A percentile compares a stretch with the other conserved stretches of the same genome.
These are phyloP conservation scores for Drosophila nebulosa DNA, from an alignment of 1,140 invertebrate species.

Conservation along the genomic window DNA sequence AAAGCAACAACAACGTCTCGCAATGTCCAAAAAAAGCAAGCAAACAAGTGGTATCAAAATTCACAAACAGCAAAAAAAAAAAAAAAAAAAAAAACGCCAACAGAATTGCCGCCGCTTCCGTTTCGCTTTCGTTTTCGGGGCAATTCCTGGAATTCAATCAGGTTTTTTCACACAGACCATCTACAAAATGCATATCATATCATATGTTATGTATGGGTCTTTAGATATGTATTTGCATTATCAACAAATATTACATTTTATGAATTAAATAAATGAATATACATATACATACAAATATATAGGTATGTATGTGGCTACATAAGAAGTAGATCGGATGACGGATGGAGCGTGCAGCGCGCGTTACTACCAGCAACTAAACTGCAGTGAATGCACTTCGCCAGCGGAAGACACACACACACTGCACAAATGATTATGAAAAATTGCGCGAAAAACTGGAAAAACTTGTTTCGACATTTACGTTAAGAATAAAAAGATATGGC, in stretches of 20 bases:
- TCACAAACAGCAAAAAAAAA: constrained; percentile 40
- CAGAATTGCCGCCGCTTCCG: constrained; percentile 47
- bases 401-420: constrained; percentile 31
- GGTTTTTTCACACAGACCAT: constrained; percentile 61
- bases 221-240: constrained; percentile 32
- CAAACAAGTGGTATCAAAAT: constrained; percentile 24
- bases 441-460: constrained; percentile 73
- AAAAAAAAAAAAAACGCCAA: background rate
- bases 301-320: background rate
- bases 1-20: background rate
- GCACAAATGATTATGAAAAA: constrained; percentile 64
- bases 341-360: constrained; percentile 59
- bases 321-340: constrained; percentile 31
- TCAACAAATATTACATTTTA: constrained; percentile 46
- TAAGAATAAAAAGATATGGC: constrained; percentile 45
- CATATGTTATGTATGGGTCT: constrained; percentile 19
- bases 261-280: constrained; percentile 45
- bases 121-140: constrained; percentile 39
- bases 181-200: constrained; percentile 6
- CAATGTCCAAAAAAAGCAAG: constrained; percentile 9
- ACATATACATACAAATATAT: background rate
- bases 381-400: constrained; percentile 59
- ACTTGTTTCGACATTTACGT: constrained; percentile 41
- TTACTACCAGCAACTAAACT: constrained; percentile 52
- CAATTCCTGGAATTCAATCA: constrained; percentile 68